These are phyloP conservation scores for Euphysa ruthae DNA, from an alignment of 30 jellyfish, hydroid and myxozoan species.

Conservation along the genomic window DNA sequence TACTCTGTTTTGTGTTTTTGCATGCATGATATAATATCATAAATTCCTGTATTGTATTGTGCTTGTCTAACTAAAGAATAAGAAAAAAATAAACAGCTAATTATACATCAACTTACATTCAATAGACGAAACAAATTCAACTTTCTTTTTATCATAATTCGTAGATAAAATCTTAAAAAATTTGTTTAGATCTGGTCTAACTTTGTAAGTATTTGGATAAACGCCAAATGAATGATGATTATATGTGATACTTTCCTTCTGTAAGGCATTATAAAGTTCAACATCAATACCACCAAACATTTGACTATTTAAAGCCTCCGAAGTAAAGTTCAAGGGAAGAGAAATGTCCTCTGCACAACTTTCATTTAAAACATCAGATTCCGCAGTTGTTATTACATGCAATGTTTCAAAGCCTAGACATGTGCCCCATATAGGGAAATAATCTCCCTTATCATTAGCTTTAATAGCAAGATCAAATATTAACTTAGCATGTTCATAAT, in stretches of 20 bases:
- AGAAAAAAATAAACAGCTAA: background rate
- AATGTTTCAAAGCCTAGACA: conserved; percentile 91
- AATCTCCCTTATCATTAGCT: conserved; percentile 81
- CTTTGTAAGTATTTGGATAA: conserved; percentile 46
- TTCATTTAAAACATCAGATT: conserved; percentile 18
- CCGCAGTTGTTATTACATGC: conserved; percentile 57
- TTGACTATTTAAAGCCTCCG: conserved; percentile 44
- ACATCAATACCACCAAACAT: conserved; percentile 47
- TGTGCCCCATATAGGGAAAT: conserved; percentile 96
- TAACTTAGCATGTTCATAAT: conserved; percentile 60
- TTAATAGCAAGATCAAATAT: conserved; percentile 58
- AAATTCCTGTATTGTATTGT: background rate
- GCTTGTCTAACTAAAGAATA: background rate
- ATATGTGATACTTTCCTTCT: conserved; percentile 53
- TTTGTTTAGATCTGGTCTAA: conserved; percentile 15
- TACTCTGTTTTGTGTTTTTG: too few species aligned
- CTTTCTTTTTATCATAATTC: conserved; percentile 47
- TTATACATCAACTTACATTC: conserved; percentile 55
- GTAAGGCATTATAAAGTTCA: conserved; percentile 5
- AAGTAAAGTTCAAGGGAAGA: conserved; percentile 50
- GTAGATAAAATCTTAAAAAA: conserved; percentile 44
- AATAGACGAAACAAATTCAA: conserved; percentile 54
- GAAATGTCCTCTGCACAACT: conserved; percentile 52
- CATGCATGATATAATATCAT: too few species aligned
- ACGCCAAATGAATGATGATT: conserved; percentile 70